phyloP scores from a whole-genome alignment of 1,140 invertebrate species.

The Scaptodrosophila lebanonensis region DNA sequence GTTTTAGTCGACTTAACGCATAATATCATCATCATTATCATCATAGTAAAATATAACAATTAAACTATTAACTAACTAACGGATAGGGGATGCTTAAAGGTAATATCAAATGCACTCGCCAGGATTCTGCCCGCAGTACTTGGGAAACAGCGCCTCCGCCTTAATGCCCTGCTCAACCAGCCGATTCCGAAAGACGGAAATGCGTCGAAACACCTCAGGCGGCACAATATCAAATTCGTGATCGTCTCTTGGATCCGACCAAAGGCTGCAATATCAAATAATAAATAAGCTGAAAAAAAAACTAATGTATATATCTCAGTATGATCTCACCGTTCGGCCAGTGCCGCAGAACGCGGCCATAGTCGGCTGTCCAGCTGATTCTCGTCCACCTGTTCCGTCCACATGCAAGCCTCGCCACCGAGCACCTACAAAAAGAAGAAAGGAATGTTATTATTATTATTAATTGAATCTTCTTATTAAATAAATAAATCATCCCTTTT shows the following conservation, averaged over 20 bases:
- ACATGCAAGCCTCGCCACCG: slow-evolving; percentile 84
- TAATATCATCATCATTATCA: slow-evolving; percentile 15
- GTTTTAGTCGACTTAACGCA: slow-evolving; percentile 18
- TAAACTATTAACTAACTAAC: slow-evolving; percentile 68
- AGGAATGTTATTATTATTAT: too few species aligned
- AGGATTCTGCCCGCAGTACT: slow-evolving; percentile 84
- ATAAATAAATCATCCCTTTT: too few species aligned
- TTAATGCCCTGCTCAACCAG: slow-evolving; percentile 81
- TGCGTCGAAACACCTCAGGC: slow-evolving; percentile 69
- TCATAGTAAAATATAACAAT: slow-evolving; percentile 65
- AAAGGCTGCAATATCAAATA: slow-evolving; percentile 40
- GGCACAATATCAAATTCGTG: slow-evolving; percentile 66
- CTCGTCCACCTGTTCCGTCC: slow-evolving; percentile 83
- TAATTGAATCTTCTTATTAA: too few species aligned
- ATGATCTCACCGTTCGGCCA: slow-evolving; percentile 79
- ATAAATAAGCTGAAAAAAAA: background rate
- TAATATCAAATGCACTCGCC: slow-evolving; percentile 77
- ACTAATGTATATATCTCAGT: too few species aligned
- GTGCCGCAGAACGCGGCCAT: slow-evolving; percentile 84
- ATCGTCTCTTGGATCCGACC: slow-evolving; percentile 73
- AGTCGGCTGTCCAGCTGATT: slow-evolving; percentile 81
- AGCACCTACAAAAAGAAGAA: slow-evolving; percentile 77
- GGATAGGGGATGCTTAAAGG: slow-evolving; percentile 53
- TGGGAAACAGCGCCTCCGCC: slow-evolving; percentile 84
- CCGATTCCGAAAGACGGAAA: slow-evolving; percentile 78